Evolutionary conservation across 2,888 invertebrate species (phyloP).

Genomic region (Xanthia togata): DNA sequence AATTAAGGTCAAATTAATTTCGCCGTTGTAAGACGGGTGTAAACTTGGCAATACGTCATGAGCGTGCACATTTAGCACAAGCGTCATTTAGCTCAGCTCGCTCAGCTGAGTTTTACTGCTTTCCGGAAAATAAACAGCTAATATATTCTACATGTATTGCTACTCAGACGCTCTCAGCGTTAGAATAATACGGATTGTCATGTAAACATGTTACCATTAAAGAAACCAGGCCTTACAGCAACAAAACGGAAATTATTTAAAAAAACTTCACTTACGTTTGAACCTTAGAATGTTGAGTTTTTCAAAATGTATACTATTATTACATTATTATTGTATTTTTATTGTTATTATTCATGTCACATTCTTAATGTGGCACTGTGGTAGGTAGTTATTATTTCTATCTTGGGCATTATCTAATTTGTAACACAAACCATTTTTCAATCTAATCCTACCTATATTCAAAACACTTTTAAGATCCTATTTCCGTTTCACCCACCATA

Average conservation of each 20-base stretch:
- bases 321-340: neutral
- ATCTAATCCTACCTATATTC: neutral
- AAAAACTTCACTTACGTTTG: neutral
- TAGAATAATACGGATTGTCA: constrained; percentile 23
- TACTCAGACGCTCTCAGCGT: constrained; percentile 16
- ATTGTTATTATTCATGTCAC: neutral
- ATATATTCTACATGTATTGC: constrained; percentile 50
- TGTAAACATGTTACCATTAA: constrained; percentile 30
- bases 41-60: constrained; percentile 40
- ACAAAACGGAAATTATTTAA: neutral
- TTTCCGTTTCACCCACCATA: constrained; percentile 7
- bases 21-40: constrained; percentile 3
- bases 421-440: neutral
- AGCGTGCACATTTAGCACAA: constrained; percentile 51
- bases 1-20: constrained; percentile 39
- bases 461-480: neutral
- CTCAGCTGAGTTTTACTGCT: constrained; percentile 54
- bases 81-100: constrained; percentile 54
- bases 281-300: neutral
- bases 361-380: neutral
- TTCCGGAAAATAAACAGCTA: constrained; percentile 60
- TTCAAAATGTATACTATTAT: neutral
- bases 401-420: neutral
- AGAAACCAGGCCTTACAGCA: neutral
- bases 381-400: neutral